These are phyloP conservation scores for Pelecanus crispus DNA, from an alignment of 2,113 vertebrate genomes.

Conservation along the genomic window DNA sequence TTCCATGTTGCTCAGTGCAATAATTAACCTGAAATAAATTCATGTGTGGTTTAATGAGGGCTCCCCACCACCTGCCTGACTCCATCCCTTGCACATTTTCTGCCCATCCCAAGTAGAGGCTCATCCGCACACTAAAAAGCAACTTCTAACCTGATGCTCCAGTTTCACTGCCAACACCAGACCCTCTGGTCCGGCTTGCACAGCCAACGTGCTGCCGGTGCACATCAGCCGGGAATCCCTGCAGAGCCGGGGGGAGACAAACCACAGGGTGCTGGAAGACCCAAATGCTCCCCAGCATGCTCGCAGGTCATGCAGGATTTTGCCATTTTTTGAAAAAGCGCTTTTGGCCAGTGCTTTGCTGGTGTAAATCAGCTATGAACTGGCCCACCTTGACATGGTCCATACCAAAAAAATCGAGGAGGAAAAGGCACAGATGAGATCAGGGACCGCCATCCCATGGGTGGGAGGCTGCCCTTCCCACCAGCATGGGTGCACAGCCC, in stretches of 20 bases:
- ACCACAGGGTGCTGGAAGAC: neutral
- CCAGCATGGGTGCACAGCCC: neutral
- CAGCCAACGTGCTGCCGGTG: neutral
- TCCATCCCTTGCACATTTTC: neutral
- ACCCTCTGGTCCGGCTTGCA: neutral
- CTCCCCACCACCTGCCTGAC: rapidly evolving
- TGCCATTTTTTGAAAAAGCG: neutral
- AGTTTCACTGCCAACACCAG: neutral
- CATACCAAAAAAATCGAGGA: neutral
- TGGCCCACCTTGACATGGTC: neutral
- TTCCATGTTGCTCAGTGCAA: neutral
- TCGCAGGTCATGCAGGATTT: neutral
- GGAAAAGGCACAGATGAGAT: neutral
- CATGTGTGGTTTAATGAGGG: rapidly evolving
- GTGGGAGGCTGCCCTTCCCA: neutral
- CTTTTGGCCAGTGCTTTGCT: neutral
- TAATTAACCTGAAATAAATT: neutral
- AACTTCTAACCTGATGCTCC: neutral
- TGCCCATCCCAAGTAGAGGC: neutral
- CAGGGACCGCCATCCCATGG: rapidly evolving
- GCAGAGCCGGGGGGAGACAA: neutral
- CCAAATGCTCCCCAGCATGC: neutral
- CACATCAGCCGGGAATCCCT: neutral
- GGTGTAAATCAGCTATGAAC: neutral
- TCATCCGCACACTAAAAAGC: rapidly evolving